Conservation (phyloP, 1,140 invertebrate genomes). For the Philotrypesis tridentata region DNA sequence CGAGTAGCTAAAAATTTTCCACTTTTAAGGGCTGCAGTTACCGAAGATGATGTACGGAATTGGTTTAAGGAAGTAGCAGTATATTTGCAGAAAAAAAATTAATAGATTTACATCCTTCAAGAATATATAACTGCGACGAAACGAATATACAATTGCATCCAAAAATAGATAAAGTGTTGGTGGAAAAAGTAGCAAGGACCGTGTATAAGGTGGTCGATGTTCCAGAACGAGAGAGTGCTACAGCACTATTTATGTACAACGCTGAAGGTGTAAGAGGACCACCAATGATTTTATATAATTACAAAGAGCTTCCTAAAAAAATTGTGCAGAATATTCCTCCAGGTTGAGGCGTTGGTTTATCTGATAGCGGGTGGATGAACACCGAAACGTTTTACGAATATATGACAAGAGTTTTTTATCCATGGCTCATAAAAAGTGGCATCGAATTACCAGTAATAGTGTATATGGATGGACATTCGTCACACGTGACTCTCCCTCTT, state of each 20-base stretch:
- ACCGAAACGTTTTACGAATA: conserved; percentile 66
- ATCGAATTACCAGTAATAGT: conserved; percentile 62
- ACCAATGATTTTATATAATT: conserved; percentile 62
- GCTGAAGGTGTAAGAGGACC: conserved; percentile 59
- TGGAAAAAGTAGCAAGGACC: conserved; percentile 36
- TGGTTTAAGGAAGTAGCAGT: conserved; percentile 55
- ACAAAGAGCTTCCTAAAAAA: conserved; percentile 58
- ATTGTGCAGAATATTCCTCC: conserved; percentile 57
- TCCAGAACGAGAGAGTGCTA: conserved; percentile 55
- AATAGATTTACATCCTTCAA: conserved; percentile 55
- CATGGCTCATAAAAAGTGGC: conserved; percentile 59
- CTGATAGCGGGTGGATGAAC: conserved; percentile 67
- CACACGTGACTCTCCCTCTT: conserved; percentile 59
- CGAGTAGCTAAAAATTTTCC: conserved; percentile 54
- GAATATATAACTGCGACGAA: conserved; percentile 64
- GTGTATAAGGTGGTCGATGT: conserved; percentile 42
- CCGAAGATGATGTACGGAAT: conserved; percentile 50
- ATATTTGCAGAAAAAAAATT: conserved; percentile 48
- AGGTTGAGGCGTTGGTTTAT: conserved; percentile 61
- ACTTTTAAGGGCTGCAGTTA: conserved; percentile 53
- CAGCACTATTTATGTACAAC: conserved; percentile 56
- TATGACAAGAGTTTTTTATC: conserved; percentile 63
- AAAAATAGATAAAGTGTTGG: conserved; percentile 50
- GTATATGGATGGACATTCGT: conserved; percentile 66
- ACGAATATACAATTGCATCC: conserved; percentile 60